phyloP scores from a whole-genome alignment of 2,113 vertebrate species.

The Oenanthe oenanthe region DNA sequence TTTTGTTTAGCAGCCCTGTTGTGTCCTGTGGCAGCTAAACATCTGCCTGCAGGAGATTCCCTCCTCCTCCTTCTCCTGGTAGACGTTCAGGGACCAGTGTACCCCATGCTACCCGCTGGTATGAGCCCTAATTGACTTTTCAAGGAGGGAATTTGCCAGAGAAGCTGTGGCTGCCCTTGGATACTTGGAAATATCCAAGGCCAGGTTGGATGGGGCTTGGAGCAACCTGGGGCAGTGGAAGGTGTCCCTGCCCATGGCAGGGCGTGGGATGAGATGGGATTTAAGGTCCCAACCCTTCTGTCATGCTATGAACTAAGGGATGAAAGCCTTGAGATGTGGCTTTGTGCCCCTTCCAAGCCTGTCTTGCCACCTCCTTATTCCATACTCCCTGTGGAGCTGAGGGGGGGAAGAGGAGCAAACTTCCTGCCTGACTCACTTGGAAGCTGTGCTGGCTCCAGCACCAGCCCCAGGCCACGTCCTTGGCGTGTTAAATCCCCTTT shows the following conservation, averaged over 20 bases:
- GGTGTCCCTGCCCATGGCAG: background rate
- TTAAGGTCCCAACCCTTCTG: background rate
- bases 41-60: background rate
- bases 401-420: background rate
- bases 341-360: background rate
- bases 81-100: background rate
- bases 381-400: background rate
- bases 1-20: background rate
- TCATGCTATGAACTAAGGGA: background rate
- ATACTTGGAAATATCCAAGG: background rate
- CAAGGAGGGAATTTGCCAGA: background rate
- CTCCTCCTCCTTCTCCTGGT: background rate
- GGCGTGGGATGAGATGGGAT: accelerated
- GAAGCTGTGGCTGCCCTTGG: background rate
- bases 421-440: background rate
- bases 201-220: background rate
- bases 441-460: accelerated
- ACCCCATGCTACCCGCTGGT: background rate
- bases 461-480: background rate
- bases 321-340: background rate
- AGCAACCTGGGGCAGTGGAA: background rate
- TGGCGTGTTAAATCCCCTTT: background rate
- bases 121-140: background rate
- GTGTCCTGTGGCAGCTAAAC: background rate
- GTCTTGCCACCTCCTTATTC: background rate